Conservation (phyloP, 2,113 vertebrate genomes). For the Danionella cerebrum region DNA sequence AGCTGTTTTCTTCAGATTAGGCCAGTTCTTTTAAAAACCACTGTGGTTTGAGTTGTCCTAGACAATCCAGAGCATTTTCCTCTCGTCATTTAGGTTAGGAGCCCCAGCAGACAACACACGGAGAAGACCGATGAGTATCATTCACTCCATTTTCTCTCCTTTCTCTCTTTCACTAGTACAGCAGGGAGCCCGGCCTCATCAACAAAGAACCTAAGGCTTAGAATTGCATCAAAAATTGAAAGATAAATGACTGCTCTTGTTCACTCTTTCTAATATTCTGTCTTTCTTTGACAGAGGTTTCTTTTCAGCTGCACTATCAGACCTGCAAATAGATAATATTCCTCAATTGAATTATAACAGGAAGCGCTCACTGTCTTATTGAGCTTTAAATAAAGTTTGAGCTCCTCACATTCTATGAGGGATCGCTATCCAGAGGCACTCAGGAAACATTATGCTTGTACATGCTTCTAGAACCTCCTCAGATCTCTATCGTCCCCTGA, state of each 20-base stretch:
- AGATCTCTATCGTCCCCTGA: background rate
- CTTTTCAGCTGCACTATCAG: background rate
- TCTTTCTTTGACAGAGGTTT: background rate
- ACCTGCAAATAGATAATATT: background rate
- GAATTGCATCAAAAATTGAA: background rate
- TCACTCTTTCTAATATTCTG: background rate
- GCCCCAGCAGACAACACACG: background rate
- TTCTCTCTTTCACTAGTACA: background rate
- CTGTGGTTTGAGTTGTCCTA: background rate
- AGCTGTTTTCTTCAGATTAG: background rate
- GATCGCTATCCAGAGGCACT: background rate
- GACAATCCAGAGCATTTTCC: background rate
- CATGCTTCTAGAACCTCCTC: background rate
- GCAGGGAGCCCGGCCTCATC: background rate
- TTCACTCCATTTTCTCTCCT: background rate
- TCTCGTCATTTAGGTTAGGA: constrained; percentile 3
- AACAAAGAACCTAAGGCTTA: background rate
- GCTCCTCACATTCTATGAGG: background rate
- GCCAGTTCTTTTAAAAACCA: background rate
- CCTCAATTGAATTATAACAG: background rate
- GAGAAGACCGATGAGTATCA: constrained; percentile 6
- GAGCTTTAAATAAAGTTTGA: background rate
- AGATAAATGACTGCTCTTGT: background rate
- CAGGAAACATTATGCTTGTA: background rate
- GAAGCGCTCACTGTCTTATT: background rate